Conservation (phyloP, 2,888 invertebrate genomes). For the Ypsolopha scabrella region DNA sequence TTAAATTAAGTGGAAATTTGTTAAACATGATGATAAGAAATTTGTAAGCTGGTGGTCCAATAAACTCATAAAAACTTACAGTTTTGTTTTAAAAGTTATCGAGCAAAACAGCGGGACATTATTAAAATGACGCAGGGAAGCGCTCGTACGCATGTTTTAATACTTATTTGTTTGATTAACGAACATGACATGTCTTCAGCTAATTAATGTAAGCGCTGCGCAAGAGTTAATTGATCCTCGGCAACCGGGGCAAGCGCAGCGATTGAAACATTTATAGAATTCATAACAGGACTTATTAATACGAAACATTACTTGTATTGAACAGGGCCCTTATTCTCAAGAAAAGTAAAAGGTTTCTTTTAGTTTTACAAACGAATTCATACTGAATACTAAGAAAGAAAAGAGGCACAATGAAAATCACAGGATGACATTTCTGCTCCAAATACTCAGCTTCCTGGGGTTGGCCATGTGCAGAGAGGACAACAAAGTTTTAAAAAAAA, state of each 20-base stretch:
- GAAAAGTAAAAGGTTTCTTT: too few relatives aligned
- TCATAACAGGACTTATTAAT: conserved; percentile 2
- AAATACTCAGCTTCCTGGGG: too few relatives aligned
- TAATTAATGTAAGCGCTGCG: conserved; percentile 7
- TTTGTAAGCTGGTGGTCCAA: not conserved
- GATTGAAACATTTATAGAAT: conserved; percentile 4
- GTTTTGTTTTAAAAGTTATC: not conserved
- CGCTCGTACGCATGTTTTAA: conserved; percentile 30
- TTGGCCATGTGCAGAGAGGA: too few relatives aligned
- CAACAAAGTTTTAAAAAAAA: too few relatives aligned
- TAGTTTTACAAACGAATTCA: too few relatives aligned
- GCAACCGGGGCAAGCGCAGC: not conserved
- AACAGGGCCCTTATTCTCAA: not conserved
- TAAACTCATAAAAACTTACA: not conserved
- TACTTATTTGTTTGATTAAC: conserved; percentile 33
- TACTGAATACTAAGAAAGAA: too few relatives aligned
- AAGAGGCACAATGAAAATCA: too few relatives aligned
- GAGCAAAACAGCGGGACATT: conserved; percentile 4
- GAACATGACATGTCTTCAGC: conserved; percentile 39
- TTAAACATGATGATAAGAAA: too few relatives aligned
- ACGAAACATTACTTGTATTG: not conserved
- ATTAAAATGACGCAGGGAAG: conserved; percentile 14
- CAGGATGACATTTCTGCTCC: too few relatives aligned
- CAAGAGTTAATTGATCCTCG: conserved; percentile 1
- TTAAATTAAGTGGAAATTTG: too few relatives aligned